Conservation (phyloP, 2,113 vertebrate species). For the Penelope pileata region DNA sequence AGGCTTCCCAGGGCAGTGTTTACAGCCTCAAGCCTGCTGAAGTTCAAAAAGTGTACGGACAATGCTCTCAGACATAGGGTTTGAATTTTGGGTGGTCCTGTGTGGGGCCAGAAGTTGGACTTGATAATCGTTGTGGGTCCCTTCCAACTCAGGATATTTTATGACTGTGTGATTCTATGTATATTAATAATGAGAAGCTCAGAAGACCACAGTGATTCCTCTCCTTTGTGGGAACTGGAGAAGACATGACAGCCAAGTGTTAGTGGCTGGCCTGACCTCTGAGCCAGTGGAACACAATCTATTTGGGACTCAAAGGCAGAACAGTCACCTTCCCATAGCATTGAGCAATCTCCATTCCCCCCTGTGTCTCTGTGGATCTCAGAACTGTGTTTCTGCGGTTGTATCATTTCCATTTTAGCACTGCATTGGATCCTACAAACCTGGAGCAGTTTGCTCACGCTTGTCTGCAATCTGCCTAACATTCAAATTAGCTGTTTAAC, state of each 20-base stretch:
- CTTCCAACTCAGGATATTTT: too few relatives aligned
- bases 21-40: too few relatives aligned
- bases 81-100: too few relatives aligned
- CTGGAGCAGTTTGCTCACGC: neutral
- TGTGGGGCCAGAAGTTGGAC: too few relatives aligned
- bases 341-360: neutral
- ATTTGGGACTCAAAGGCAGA: neutral
- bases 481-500: neutral
- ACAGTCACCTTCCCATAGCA: neutral
- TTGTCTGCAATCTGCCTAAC: neutral
- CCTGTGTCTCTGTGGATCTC: neutral
- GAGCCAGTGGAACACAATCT: neutral
- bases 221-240: neutral
- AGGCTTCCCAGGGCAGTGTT: too few relatives aligned
- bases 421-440: neutral
- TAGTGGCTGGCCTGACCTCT: neutral
- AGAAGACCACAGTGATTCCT: neutral
- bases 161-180: too few relatives aligned
- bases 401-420: neutral
- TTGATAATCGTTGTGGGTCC: too few relatives aligned
- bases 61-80: too few relatives aligned
- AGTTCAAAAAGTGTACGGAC: too few relatives aligned
- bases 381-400: neutral
- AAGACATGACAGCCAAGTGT: neutral
- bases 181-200: neutral